A percentile compares a stretch with the other conserved stretches of the same genome.
Evolutionary conservation across 2,113 vertebrate genomes (phyloP).

Genomic region (Nettapus auritus): DNA sequence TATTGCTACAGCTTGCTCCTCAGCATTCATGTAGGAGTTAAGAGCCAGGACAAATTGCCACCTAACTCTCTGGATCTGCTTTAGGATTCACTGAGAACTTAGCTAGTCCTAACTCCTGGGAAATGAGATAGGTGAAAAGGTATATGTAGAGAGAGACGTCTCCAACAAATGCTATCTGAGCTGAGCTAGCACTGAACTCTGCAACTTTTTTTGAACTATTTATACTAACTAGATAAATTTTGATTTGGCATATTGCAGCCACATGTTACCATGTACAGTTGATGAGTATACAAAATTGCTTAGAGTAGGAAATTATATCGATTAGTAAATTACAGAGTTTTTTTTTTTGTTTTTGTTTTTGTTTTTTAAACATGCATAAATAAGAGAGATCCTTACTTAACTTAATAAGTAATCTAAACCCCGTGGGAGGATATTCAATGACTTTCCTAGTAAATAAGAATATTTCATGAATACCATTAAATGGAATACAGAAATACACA

Average conservation of each 20-base stretch:
- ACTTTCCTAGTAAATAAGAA: slow-evolving; percentile 13
- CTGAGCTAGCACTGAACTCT: background rate
- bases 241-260: background rate
- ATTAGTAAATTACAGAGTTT: background rate
- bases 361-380: background rate
- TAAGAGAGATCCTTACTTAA: background rate
- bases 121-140: background rate
- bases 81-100: no score
- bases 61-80: background rate
- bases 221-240: background rate
- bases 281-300: background rate
- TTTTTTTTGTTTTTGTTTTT: background rate
- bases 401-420: background rate
- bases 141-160: background rate
- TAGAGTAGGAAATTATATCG: background rate
- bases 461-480: slow-evolving; percentile 24
- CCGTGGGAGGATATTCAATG: background rate
- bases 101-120: background rate
- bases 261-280: background rate
- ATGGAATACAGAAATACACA: background rate
- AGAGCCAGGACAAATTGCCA: background rate
- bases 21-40: background rate
- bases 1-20: background rate
- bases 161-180: background rate
- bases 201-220: background rate